phyloP scores from a whole-genome alignment of 2,797 vertebrate species.

The Labroides dimidiatus region DNA sequence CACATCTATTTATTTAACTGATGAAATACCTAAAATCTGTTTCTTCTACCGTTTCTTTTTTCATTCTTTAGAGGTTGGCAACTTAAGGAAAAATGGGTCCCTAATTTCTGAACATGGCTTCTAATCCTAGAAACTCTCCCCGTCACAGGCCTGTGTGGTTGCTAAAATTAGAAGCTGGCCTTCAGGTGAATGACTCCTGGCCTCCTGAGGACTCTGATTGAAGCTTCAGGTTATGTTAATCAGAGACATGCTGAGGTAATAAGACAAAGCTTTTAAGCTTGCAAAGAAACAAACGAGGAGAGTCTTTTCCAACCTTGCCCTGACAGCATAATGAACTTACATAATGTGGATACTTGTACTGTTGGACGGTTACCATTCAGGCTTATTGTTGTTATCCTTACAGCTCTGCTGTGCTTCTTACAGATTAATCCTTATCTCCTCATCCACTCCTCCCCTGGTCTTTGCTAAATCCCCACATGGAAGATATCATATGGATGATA shows the following conservation, averaged over 20 bases:
- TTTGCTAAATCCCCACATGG: slow-evolving; percentile 10
- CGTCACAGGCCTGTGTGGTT: background rate
- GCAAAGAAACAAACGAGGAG: slow-evolving; percentile 31
- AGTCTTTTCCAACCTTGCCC: slow-evolving; percentile 6
- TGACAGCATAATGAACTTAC: slow-evolving; percentile 1
- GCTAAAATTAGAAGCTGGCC: background rate
- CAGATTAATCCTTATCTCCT: slow-evolving; percentile 13
- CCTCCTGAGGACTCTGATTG: slow-evolving; percentile 2
- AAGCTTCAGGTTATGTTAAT: slow-evolving; percentile 43
- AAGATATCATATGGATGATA: slow-evolving; percentile 22
- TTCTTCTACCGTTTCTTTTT: too few species aligned
- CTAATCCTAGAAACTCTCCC: background rate
- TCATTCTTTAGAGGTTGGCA: too few species aligned
- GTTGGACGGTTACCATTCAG: slow-evolving; percentile 11
- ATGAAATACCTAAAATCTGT: too few species aligned
- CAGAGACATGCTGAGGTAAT: slow-evolving; percentile 47
- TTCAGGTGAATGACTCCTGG: background rate
- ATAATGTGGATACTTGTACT: background rate
- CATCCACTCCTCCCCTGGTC: slow-evolving; percentile 3
- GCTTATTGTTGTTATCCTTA: background rate
- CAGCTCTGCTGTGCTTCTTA: background rate
- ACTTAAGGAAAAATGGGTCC: background rate
- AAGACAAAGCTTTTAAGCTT: slow-evolving; percentile 57
- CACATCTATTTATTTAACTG: too few species aligned
- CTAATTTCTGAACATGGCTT: background rate